Conservation (phyloP, 2,113 vertebrate genomes). For the Fulmarus glacialis region DNA sequence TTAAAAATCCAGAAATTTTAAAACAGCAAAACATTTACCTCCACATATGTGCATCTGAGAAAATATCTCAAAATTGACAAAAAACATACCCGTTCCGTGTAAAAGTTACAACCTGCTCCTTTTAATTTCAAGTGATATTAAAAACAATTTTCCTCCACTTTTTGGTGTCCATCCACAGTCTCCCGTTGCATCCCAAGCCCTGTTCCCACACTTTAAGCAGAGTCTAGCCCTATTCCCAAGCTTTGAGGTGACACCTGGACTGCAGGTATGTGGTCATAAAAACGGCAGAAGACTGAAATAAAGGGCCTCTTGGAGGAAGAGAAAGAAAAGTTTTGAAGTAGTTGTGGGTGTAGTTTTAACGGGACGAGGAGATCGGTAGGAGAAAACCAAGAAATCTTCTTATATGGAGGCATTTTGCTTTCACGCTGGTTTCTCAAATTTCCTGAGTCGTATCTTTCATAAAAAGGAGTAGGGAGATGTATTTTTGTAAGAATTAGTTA, state of each 20-base stretch:
- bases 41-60: background rate
- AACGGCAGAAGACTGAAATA: background rate
- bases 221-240: background rate
- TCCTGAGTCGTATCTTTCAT: background rate
- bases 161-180: background rate
- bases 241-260: background rate
- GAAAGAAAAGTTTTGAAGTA: background rate
- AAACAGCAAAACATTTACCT: background rate
- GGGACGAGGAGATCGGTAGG: accelerated
- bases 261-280: background rate
- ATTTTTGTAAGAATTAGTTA: background rate
- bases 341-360: background rate
- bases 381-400: background rate
- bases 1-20: background rate
- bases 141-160: background rate
- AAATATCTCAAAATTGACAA: background rate
- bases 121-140: background rate
- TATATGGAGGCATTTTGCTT: background rate
- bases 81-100: background rate
- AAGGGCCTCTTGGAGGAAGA: background rate
- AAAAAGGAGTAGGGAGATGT: background rate
- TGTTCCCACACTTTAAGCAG: background rate
- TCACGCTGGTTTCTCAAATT: background rate
- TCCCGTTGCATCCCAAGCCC: background rate
- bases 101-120: background rate